These are phyloP conservation scores for Ceratotherium simum DNA, from an alignment of 2,113 vertebrate species.

Conservation along the genomic window DNA sequence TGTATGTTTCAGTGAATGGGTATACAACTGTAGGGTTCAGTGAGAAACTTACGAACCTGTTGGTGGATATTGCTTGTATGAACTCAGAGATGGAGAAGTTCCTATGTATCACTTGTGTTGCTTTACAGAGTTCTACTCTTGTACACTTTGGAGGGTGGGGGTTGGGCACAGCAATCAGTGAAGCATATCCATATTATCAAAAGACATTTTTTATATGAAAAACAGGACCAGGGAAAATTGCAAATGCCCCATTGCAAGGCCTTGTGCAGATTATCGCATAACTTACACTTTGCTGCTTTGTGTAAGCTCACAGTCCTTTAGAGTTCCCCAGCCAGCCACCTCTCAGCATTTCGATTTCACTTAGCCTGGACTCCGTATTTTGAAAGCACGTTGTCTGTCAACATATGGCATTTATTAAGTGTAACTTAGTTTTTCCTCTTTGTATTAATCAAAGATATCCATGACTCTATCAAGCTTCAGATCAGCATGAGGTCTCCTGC, in stretches of 20 bases:
- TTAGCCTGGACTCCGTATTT: neutral
- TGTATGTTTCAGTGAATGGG: too few species aligned
- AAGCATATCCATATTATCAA: accelerated
- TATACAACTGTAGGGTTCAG: too few species aligned
- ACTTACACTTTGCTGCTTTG: accelerated
- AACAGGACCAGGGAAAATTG: accelerated
- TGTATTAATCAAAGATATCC: neutral
- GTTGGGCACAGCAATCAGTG: accelerated
- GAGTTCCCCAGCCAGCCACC: accelerated
- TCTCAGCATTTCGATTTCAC: accelerated
- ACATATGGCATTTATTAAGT: neutral
- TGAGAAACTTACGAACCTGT: accelerated
- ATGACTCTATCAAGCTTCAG: neutral
- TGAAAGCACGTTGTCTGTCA: neutral
- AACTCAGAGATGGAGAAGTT: neutral
- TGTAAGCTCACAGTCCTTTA: neutral
- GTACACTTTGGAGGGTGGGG: neutral
- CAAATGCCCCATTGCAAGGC: accelerated
- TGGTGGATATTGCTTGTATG: accelerated
- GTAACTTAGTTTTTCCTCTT: neutral
- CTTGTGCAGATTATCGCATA: accelerated
- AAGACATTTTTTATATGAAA: neutral
- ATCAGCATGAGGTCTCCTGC: accelerated
- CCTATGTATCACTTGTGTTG: accelerated
- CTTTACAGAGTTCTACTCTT: neutral